Percentiles rank a stretch among this genome's conserved stretches.
Conservation (phyloP, 2,113 vertebrate species). For the Myanophis thanlyinensis region DNA sequence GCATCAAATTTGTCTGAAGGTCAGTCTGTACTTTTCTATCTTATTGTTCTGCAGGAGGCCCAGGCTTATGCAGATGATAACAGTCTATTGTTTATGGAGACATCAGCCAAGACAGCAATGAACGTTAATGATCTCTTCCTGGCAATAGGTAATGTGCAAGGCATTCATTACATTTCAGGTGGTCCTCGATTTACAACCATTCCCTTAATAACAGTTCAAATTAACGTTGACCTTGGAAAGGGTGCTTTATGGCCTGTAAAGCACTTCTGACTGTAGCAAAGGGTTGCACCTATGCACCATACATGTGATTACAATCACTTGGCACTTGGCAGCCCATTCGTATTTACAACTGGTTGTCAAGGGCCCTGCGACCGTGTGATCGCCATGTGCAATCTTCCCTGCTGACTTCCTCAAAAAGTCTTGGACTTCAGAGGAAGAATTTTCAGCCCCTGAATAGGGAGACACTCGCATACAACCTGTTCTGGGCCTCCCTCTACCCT, state of each 20-base stretch:
- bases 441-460: background rate
- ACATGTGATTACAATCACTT: background rate
- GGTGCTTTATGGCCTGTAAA: background rate
- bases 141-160: conserved; percentile 73
- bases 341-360: background rate
- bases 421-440: background rate
- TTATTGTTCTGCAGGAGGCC: conserved; percentile 65
- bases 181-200: background rate
- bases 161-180: background rate
- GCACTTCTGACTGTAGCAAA: background rate
- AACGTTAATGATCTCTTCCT: conserved; percentile 82
- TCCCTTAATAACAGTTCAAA: background rate
- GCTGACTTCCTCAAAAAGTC: background rate
- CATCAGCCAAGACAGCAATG: conserved; percentile 82
- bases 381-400: background rate
- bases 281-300: background rate
- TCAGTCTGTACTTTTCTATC: background rate
- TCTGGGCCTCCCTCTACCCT: background rate
- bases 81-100: conserved; percentile 83
- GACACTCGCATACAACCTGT: background rate
- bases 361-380: background rate
- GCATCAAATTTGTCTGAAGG: background rate
- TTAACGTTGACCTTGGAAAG: background rate
- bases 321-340: background rate
- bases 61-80: conserved; percentile 82